Conservation (phyloP, 2,113 vertebrate genomes). For the Pseudopodoces humilis region DNA sequence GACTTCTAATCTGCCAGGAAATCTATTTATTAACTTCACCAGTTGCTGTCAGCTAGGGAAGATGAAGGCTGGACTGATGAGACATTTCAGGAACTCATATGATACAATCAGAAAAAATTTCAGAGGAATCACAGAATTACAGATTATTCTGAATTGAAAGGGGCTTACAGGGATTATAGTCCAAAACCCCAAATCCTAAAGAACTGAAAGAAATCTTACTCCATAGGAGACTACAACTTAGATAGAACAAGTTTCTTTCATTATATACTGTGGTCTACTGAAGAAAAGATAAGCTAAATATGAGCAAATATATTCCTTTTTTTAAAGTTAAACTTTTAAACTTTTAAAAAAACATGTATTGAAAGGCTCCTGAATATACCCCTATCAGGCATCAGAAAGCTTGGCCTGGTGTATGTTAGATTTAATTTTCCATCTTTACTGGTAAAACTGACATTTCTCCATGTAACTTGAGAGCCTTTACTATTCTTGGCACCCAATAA, state of each 20-base stretch:
- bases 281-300: constrained; percentile 2
- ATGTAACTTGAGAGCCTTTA: constrained; percentile 49
- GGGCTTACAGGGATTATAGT: background rate
- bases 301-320: background rate
- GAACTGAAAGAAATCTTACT: background rate
- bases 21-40: background rate
- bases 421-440: constrained; percentile 50
- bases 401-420: background rate
- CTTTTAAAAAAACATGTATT: constrained; percentile 41
- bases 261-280: background rate
- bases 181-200: background rate
- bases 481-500: constrained; percentile 43
- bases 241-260: background rate
- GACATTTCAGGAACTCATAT: background rate
- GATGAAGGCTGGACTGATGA: background rate
- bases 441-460: constrained; percentile 42
- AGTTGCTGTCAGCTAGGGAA: background rate
- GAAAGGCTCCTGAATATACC: constrained; percentile 9
- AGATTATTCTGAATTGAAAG: background rate
- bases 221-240: background rate
- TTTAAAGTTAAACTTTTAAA: background rate
- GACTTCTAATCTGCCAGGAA: background rate
- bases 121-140: background rate
- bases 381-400: constrained; percentile 31
- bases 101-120: background rate